Evolutionary conservation across 2,888 invertebrate genomes (phyloP).

Genomic region (Psylliodes chrysocephalus): DNA sequence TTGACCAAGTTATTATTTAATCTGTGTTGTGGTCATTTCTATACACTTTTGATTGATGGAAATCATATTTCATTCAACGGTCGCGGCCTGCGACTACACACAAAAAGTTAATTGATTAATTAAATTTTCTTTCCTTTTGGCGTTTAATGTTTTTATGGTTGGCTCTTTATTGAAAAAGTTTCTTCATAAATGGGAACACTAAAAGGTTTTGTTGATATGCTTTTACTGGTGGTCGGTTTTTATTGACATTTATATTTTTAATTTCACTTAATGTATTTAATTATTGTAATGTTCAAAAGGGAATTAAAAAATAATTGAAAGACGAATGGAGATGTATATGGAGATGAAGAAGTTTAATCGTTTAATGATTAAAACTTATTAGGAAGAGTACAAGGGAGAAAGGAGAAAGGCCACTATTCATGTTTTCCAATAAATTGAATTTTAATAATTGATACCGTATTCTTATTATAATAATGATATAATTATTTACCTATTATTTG

Average conservation of each 20-base stretch:
- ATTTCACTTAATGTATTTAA: background rate
- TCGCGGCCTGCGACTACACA: conserved; percentile 3
- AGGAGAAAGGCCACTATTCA: too few species aligned
- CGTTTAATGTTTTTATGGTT: conserved; percentile 19
- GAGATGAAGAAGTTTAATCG: too few species aligned
- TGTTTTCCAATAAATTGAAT: too few species aligned
- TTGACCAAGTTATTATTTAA: conserved; percentile 60
- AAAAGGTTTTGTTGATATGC: background rate
- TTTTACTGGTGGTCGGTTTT: background rate
- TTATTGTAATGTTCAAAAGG: too few species aligned
- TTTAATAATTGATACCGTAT: too few species aligned
- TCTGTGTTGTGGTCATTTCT: conserved; percentile 57
- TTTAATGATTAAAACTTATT: too few species aligned
- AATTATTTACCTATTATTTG: too few species aligned
- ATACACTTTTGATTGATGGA: conserved; percentile 57
- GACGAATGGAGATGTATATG: too few species aligned
- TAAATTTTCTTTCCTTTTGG: conserved; percentile 23
- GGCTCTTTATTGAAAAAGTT: conserved; percentile 24
- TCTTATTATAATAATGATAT: too few species aligned
- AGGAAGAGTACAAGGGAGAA: too few species aligned
- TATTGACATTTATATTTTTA: background rate
- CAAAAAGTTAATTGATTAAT: conserved; percentile 33
- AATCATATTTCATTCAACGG: conserved; percentile 33
- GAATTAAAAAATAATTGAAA: too few species aligned
- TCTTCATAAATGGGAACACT: conserved; percentile 9